Conservation (phyloP, 2,888 invertebrate species). For the Tiliacea aurago region DNA sequence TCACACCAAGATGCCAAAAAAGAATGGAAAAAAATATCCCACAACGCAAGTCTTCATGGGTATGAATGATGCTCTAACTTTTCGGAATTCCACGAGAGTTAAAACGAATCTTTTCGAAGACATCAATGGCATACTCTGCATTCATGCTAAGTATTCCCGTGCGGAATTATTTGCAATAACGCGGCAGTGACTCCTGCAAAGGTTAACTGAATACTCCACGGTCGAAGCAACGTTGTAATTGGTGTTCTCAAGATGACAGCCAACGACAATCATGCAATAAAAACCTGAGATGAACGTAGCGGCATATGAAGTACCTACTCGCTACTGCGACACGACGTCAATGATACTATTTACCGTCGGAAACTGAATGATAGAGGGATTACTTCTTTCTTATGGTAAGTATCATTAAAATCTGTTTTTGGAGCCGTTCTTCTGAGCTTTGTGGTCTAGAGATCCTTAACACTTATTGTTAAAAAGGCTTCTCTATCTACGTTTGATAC, state of each 20-base stretch:
- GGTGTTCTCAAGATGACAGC: slow-evolving; percentile 74
- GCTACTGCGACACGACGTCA: slow-evolving; percentile 35
- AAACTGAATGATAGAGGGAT: slow-evolving; percentile 11
- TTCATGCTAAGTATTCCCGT: slow-evolving; percentile 25
- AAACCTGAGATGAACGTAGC: slow-evolving; percentile 66
- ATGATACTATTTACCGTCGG: slow-evolving; percentile 28
- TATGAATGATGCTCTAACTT: background rate
- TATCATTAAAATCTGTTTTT: slow-evolving; percentile 4
- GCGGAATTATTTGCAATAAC: slow-evolving; percentile 53
- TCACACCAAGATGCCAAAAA: background rate
- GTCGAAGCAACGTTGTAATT: slow-evolving; percentile 78
- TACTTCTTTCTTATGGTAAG: background rate
- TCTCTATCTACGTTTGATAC: background rate
- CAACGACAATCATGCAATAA: slow-evolving; percentile 82
- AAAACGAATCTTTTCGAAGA: slow-evolving; percentile 9
- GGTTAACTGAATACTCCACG: slow-evolving; percentile 71
- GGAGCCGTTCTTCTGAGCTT: background rate
- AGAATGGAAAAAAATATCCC: background rate
- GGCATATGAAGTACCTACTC: slow-evolving; percentile 55
- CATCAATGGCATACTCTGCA: slow-evolving; percentile 26
- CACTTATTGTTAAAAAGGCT: no score
- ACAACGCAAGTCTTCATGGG: background rate
- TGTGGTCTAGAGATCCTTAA: background rate
- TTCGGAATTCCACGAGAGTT: slow-evolving; percentile 11
- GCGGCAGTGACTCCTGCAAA: slow-evolving; percentile 58